phyloP scores from a whole-genome alignment of 2,797 vertebrate species.

The Chaetodon trifasciatus region DNA sequence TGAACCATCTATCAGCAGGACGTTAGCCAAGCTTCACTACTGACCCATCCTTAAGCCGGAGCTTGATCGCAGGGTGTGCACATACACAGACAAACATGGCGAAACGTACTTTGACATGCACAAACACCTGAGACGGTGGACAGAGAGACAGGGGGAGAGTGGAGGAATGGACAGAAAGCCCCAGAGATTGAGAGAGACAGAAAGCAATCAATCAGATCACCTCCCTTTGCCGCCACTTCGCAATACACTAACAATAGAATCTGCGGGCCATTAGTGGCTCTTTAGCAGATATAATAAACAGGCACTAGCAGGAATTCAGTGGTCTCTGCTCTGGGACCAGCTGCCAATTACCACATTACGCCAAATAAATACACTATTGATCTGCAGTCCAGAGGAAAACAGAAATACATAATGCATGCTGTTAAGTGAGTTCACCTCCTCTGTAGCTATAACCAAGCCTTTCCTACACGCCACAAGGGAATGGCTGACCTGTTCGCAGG shows the following conservation, averaged over 20 bases:
- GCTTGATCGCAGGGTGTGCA: slow-evolving; percentile 20
- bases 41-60: slow-evolving; percentile 51
- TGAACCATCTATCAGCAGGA: slow-evolving; percentile 55
- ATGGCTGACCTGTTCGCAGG: not conserved
- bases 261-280: slow-evolving; percentile 59
- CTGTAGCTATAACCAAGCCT: slow-evolving; percentile 4
- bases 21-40: slow-evolving; percentile 30
- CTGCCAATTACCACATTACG: slow-evolving; percentile 55
- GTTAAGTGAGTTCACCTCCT: slow-evolving; percentile 13
- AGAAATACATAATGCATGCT: slow-evolving; percentile 38
- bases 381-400: slow-evolving; percentile 46
- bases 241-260: slow-evolving; percentile 44
- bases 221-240: slow-evolving; percentile 7
- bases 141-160: slow-evolving; percentile 17
- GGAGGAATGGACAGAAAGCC: slow-evolving; percentile 17
- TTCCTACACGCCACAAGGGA: not conserved
- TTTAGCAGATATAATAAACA: slow-evolving; percentile 68
- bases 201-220: slow-evolving; percentile 67
- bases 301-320: slow-evolving; percentile 41
- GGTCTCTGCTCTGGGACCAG: slow-evolving; percentile 16
- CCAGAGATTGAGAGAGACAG: slow-evolving; percentile 51
- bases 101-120: slow-evolving; percentile 25
- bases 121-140: slow-evolving; percentile 18
- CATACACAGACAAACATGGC: slow-evolving; percentile 11
- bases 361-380: slow-evolving; percentile 70